Evolutionary conservation across 1,140 invertebrate genomes (phyloP).

Genomic region (Bombus superbus): DNA sequence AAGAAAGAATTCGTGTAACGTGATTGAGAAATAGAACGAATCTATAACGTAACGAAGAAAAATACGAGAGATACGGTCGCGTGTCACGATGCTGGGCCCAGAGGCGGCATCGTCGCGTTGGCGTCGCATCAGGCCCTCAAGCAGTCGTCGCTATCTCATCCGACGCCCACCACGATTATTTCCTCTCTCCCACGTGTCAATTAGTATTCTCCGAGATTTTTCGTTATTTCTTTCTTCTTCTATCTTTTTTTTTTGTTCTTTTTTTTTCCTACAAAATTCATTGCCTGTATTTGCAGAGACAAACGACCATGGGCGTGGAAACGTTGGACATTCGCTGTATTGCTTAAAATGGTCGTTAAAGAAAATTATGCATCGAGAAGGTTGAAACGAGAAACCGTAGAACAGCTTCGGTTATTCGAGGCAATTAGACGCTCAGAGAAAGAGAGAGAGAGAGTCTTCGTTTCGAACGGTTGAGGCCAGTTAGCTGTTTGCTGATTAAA

Average conservation of each 20-base stretch:
- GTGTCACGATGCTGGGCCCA: not conserved
- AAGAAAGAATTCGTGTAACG: not conserved
- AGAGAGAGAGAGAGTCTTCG: not conserved
- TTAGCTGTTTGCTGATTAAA: not conserved
- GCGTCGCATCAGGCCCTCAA: not conserved
- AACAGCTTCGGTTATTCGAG: not conserved
- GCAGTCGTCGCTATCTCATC: not conserved
- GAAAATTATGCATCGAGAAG: not conserved
- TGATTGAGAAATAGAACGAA: not conserved
- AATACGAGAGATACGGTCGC: not conserved
- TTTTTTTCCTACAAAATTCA: not conserved
- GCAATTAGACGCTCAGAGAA: not conserved
- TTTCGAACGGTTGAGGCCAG: not conserved
- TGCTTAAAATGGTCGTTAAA: not conserved
- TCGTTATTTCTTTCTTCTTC: not conserved
- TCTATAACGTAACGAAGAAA: not conserved
- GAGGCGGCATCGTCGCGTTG: not conserved
- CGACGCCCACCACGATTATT: conserved; percentile 7
- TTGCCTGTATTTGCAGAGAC: not conserved
- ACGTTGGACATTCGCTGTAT: not conserved
- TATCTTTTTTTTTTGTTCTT: too few relatives aligned
- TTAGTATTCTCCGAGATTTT: conserved; percentile 21
- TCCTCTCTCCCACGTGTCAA: conserved; percentile 27
- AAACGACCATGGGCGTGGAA: not conserved
- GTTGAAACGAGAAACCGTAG: not conserved